Percentiles rank a stretch among this genome's conserved stretches.
phyloP scores from a whole-genome alignment of 2,113 vertebrate species.

The Bubo bubo region DNA sequence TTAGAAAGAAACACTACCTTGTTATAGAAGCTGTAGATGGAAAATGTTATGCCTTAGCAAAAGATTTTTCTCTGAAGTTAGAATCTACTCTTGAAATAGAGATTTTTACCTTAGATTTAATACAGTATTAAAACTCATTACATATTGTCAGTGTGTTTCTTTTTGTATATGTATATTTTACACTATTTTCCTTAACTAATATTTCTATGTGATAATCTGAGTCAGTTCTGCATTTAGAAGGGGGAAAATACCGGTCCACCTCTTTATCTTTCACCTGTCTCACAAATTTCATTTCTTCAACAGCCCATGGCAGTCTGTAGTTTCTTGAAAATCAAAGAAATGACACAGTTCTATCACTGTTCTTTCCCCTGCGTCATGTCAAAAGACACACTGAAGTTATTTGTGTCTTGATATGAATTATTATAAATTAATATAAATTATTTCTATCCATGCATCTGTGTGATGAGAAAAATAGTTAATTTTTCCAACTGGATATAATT shows the following conservation, averaged over 20 bases:
- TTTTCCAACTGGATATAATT: not conserved
- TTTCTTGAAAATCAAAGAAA: not conserved
- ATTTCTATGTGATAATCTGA: not conserved
- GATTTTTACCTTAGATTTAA: not conserved
- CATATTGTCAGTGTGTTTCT: not conserved
- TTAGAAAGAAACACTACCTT: not conserved
- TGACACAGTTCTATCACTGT: not conserved
- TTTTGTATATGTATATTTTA: not conserved
- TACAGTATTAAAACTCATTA: not conserved
- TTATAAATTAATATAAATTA: not conserved
- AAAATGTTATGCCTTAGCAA: not conserved
- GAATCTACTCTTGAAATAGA: not conserved
- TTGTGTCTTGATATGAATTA: not conserved
- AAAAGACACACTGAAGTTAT: not conserved
- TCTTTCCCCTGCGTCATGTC: not conserved
- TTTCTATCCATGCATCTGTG: not conserved
- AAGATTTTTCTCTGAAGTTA: not conserved
- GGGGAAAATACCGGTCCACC: not conserved
- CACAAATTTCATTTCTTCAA: not conserved
- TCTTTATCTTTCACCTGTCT: not conserved
- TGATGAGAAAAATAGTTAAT: not conserved
- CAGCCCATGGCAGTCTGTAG: not conserved
- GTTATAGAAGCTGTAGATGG: not conserved
- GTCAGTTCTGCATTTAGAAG: not conserved
- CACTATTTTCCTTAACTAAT: not conserved